Evolutionary conservation across 2,797 vertebrate genomes (phyloP).

Genomic region (Prionace glauca): DNA sequence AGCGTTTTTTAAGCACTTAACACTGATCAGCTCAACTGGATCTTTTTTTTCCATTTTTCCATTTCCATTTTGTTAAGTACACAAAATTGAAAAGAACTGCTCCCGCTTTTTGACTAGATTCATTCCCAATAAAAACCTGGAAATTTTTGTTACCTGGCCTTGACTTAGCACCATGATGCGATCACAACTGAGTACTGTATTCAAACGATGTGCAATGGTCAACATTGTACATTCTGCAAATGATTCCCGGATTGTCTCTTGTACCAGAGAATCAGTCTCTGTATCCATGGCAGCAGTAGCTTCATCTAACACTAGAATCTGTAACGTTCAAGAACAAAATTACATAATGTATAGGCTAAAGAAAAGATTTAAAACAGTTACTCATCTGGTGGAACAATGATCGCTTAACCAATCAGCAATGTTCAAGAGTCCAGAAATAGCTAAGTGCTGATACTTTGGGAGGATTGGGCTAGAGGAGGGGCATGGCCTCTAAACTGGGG

Average conservation of each 20-base stretch:
- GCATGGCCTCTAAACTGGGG: too few species aligned
- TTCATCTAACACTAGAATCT: slow-evolving; percentile 85
- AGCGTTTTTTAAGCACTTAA: background rate
- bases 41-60: background rate
- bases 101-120: background rate
- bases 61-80: background rate
- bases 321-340: slow-evolving; percentile 38
- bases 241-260: slow-evolving; percentile 81
- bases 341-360: background rate
- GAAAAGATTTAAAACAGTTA: background rate
- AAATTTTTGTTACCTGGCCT: slow-evolving; percentile 68
- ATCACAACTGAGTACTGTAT: slow-evolving; percentile 79
- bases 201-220: slow-evolving; percentile 82
- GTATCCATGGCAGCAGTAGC: slow-evolving; percentile 89
- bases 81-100: background rate
- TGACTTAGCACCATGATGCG: slow-evolving; percentile 88
- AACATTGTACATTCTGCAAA: slow-evolving; percentile 85
- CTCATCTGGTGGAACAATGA: background rate
- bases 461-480: too few species aligned
- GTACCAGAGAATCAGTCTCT: slow-evolving; percentile 80
- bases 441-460: too few species aligned
- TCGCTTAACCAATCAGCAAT: background rate
- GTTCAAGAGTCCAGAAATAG: too few species aligned
- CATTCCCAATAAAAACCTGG: background rate
- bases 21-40: background rate